Evolutionary conservation across 2,888 invertebrate species (phyloP), one percentile per base, ranked within the genome.

Genomic region (Drosophila sordidapex): DNA sequence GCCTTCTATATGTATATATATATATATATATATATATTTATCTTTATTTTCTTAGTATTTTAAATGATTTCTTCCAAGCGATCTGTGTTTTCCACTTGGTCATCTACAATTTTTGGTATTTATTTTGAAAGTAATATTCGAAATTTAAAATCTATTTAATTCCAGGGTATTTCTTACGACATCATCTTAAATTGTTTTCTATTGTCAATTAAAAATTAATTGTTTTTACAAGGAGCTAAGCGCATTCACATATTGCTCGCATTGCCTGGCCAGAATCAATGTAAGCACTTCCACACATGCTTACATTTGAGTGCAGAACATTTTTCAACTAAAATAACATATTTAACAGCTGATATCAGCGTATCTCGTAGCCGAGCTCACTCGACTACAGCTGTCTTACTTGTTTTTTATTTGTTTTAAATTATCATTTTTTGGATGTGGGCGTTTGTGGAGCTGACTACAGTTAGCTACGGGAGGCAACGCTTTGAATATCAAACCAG

Each of bases 401-500:
- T 36, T 54, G 49, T 35, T 48, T 62, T 36, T 60, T 36, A 59
- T 53, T 52, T 38, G 25, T 49, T 25, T 8, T 8, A 0, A 25
- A 1, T 25, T 46, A 46, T 25, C 15, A 4, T 52, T 52, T 31
- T 62, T 72, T 67, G 60, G 29, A 27, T 64, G 70, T 56, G 67
- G 76, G 80, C 81, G 64, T 60, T 48, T 11, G 54, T 40, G 18
- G 53, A 59, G n/a, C 43, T 43, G 52, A 56, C 65, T 69, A 69
- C 82, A 74, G 70, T 66, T 69, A 79, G 56, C 61, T 33, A 40
- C 25, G 63, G 53, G 33, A 72, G 62, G 43, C 35, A 49, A 51
- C 51, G 62, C 51, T 60, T 72, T 67, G 76, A 71, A 82, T 87
- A 89, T 89, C 76, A 68, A 89, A 79, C 64, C 73, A 81, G 78